Evolutionary conservation across 2,113 vertebrate species (phyloP).

Genomic region (Oreochromis spilurus): DNA sequence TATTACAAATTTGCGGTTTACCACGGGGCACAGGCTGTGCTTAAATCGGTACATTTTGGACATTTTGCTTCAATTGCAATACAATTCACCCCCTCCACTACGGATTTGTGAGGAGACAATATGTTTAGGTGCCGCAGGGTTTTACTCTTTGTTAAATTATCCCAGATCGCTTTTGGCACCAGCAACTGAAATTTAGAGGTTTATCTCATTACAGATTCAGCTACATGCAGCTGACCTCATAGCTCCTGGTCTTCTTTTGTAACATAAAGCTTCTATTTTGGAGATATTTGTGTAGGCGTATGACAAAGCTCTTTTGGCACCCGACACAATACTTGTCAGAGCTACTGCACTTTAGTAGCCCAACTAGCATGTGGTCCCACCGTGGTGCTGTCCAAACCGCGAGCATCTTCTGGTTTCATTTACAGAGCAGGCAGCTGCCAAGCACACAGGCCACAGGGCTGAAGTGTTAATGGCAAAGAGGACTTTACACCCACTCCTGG

Average conservation of each 20-base stretch:
- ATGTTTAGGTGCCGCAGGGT: constrained; percentile 50
- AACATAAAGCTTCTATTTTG: constrained; percentile 58
- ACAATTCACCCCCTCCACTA: constrained; percentile 31
- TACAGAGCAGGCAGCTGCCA: constrained; percentile 69
- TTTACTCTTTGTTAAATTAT: constrained; percentile 61
- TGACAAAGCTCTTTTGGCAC: constrained; percentile 69
- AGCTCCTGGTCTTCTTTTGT: constrained; percentile 50
- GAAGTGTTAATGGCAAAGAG: constrained; percentile 60
- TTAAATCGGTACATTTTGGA: neutral
- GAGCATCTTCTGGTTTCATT: constrained; percentile 76
- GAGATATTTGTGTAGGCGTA: constrained; percentile 63
- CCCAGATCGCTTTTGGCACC: constrained; percentile 47
- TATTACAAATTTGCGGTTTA: neutral
- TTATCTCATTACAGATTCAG: constrained; percentile 58
- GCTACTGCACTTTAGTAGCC: constrained; percentile 67
- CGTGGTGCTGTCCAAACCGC: constrained; percentile 64
- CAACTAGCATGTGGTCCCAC: constrained; percentile 69
- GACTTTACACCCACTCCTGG: constrained; percentile 57
- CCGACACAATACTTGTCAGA: constrained; percentile 66
- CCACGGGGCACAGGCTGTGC: neutral
- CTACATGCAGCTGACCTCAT: constrained; percentile 61
- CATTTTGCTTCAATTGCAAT: constrained; percentile 29
- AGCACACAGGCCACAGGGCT: constrained; percentile 68
- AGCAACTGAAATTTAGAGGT: constrained; percentile 43
- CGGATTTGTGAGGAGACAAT: constrained; percentile 55